Percentiles rank a stretch among this genome's conserved stretches.
Conservation (phyloP, 1,140 invertebrate genomes). For the Epicauta chinensis region DNA sequence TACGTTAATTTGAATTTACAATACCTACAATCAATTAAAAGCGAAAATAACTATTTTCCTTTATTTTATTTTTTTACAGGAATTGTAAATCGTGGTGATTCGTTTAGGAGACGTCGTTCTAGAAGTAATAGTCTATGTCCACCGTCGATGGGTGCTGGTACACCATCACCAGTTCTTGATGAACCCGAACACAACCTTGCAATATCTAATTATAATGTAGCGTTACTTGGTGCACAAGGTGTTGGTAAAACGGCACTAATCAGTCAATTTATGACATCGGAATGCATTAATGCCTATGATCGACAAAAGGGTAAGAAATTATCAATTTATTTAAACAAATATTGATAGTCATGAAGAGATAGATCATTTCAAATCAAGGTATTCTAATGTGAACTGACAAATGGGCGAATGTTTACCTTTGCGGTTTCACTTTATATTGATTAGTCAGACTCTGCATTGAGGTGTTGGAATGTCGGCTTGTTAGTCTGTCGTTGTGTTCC, state of each 20-base stretch:
- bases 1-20: no score
- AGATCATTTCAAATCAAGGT: no score
- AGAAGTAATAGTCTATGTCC: slow-evolving; percentile 65
- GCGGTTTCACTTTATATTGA: no score
- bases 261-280: slow-evolving; percentile 90
- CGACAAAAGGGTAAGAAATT: slow-evolving; percentile 60
- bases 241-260: slow-evolving; percentile 88
- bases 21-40: no score
- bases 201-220: slow-evolving; percentile 61
- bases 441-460: no score
- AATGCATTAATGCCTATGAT: slow-evolving; percentile 90
- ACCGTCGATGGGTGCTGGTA: slow-evolving; percentile 33
- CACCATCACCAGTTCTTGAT: slow-evolving; percentile 37
- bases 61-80: slow-evolving; percentile 49
- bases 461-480: no score
- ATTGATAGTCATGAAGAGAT: neutral
- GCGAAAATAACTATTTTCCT: no score
- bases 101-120: slow-evolving; percentile 71
- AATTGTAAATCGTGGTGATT: slow-evolving; percentile 83
- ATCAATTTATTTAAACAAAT: neutral
- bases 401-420: no score
- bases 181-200: slow-evolving; percentile 31
- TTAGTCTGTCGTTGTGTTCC: no score
- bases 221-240: slow-evolving; percentile 76
- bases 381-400: no score